A percentile compares a stretch with the other conserved stretches of the same genome.
Conservation (phyloP, 1,140 invertebrate species). For the Muscidifurax raptorellus region DNA sequence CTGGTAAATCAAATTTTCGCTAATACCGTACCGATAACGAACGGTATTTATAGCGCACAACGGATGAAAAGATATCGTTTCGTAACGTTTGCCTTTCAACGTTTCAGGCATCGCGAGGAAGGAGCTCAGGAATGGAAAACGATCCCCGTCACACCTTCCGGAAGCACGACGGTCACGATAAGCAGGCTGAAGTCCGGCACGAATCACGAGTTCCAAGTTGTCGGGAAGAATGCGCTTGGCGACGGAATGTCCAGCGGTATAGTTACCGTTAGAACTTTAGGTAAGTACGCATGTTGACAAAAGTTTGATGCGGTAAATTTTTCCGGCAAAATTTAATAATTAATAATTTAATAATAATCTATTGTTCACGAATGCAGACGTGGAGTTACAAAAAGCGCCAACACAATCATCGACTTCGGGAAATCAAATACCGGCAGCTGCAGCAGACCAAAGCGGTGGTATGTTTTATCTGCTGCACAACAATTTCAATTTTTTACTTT, state of each 20-base stretch:
- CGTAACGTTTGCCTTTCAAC: background rate
- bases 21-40: background rate
- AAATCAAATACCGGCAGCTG: slow-evolving; percentile 59
- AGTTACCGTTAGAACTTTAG: slow-evolving; percentile 91
- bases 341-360: background rate
- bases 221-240: slow-evolving; percentile 94
- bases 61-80: background rate
- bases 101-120: slow-evolving; percentile 85
- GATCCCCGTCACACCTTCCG: slow-evolving; percentile 93
- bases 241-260: slow-evolving; percentile 96
- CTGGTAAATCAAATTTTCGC: background rate
- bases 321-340: no score
- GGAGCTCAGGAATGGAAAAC: slow-evolving; percentile 92
- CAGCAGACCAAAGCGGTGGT: slow-evolving; percentile 72
- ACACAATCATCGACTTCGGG: slow-evolving; percentile 67
- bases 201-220: slow-evolving; percentile 96
- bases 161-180: slow-evolving; percentile 92
- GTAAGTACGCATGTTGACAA: slow-evolving; percentile 78
- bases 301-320: no score
- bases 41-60: no score
- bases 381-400: slow-evolving; percentile 64
- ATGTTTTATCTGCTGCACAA: slow-evolving; percentile 19
- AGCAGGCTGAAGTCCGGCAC: slow-evolving; percentile 92
- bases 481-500: background rate
- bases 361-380: slow-evolving; percentile 57